Conservation (phyloP, 2,888 invertebrate genomes). For the Thymelicus lineola region DNA sequence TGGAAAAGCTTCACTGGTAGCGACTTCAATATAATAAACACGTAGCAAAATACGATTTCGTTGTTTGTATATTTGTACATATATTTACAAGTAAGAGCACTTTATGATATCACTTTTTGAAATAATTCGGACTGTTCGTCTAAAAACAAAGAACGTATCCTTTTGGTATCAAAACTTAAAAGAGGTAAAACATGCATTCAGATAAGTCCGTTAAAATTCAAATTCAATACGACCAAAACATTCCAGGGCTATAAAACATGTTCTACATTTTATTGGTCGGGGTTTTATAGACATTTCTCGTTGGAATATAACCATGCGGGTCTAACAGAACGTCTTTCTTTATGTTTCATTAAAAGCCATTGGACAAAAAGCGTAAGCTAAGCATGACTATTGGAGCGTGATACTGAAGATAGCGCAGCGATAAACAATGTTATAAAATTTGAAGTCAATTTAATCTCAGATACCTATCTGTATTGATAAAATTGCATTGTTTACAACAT, state of each 20-base stretch:
- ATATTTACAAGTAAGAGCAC: slow-evolving; percentile 63
- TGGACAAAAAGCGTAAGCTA: slow-evolving; percentile 13
- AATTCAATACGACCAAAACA: slow-evolving; percentile 37
- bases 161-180: slow-evolving; percentile 40
- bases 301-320: slow-evolving; percentile 25
- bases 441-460: slow-evolving; percentile 22
- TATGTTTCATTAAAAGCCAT: slow-evolving; percentile 18
- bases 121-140: slow-evolving; percentile 40
- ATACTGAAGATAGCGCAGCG: slow-evolving; percentile 14
- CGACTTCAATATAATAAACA: slow-evolving; percentile 50
- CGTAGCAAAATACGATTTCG: slow-evolving; percentile 48
- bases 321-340: slow-evolving; percentile 11
- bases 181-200: slow-evolving; percentile 11
- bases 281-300: slow-evolving; percentile 1
- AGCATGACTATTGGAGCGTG: background rate
- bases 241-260: slow-evolving; percentile 42
- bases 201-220: slow-evolving; percentile 41
- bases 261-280: slow-evolving; percentile 18
- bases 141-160: slow-evolving; percentile 38
- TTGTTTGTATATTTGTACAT: slow-evolving; percentile 54
- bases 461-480: slow-evolving; percentile 29
- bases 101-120: slow-evolving; percentile 52
- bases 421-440: slow-evolving; percentile 19
- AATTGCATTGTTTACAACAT: slow-evolving; percentile 8
- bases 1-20: slow-evolving; percentile 42